Base-by-base conservation (phyloP, 2,888 invertebrate genomes). In the Acronicta psi region DNA sequence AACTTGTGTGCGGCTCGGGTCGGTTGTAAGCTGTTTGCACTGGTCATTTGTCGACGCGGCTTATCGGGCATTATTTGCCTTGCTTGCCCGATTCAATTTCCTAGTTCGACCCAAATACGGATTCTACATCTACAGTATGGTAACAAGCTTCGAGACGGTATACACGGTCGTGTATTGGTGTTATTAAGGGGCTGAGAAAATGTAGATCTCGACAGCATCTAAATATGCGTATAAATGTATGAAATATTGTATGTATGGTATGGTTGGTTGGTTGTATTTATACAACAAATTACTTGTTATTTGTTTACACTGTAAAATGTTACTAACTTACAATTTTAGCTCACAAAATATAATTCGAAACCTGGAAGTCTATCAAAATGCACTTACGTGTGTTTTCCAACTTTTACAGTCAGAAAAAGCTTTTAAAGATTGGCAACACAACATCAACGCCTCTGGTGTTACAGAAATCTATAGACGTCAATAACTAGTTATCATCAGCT, bases 21-120 rank as follows among this genome's bases (percentile, higher is more conserved):
- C 59, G 69, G 52, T 73, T 72, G 80, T 80, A 79, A 81, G 77
- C 77, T 80, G 78, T 81, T 85, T 79, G 80, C 79, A 75, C 77
- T 82, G 80, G 81, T 80, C 79, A 83, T 85, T 85, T 82, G 80
- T 81, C 78, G 75, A 67, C 65, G 63, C 67, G 72, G 81, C 79
- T 82, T 84, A 84, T 81, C 77, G 76, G 59, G 61, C 69, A 75
- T 79, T 82, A 84, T 82, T 83, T 78, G 77, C 75, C 56, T 67
- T 69, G 69, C 72, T 71, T 57, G 61, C 67, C 66, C 69, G 69
- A 80, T 75, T 75, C 73, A 73, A 75, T 75, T 75, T 75, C 73
- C 69, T 73, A 73, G 69, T 57, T 67, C 60, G 65, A 72, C 68
- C 67, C 63, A 40, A 67, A 67, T 72, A 55, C 63, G 55, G 53